Evolutionary conservation across 2,888 invertebrate genomes (phyloP), one percentile per base, ranked within the genome.

Genomic region (Euplagia quadripunctaria): DNA sequence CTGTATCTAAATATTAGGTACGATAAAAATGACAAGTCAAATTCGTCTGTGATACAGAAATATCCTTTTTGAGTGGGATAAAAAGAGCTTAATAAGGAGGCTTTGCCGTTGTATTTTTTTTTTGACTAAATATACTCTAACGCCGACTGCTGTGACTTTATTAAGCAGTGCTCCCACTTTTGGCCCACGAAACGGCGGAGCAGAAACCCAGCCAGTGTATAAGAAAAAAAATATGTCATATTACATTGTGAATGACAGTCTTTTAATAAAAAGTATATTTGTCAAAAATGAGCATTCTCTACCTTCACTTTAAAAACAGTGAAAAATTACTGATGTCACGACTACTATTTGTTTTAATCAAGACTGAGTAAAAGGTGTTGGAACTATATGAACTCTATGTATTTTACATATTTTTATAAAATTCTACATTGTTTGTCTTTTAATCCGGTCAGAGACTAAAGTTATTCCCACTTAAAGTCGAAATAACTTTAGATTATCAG

Each of bases 1-100:
- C 16, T 43, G n/a, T 65, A 52, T 65, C 42, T 41, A 71, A n/a
- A 8, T 17, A 55, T 55, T 55, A 55, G n/a, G n/a, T 55, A n/a
- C 1, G 55, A 55, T 55, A n/a, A 55, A 6, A n/a, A n/a, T 55
- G 7, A 55, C 2, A 55, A 55, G n/a, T 55, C 55, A 8, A 55
- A 55, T 8, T 55, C 8, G 3, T 55, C 55, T 55, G 9, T 1
- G 7, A 52, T 17, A 17, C 4, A 17, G 17, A 7, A 52, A 52
- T 52, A 6, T 51, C 51, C 3, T 52, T 17, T 8, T 0, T 20
- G 11, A 17, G n/a, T 55, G 0, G 0, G n/a, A 55, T 55, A 20
- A 9, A 1, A 55, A 55, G 0, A 55, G n/a, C 17, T 52, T 52
- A 52, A 52, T 17, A 8, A 52, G 17, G 51, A 8, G 7, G 51